phyloP scores from a whole-genome alignment of 64 coral and sea anemone genomes.

The Orbicella faveolata region DNA sequence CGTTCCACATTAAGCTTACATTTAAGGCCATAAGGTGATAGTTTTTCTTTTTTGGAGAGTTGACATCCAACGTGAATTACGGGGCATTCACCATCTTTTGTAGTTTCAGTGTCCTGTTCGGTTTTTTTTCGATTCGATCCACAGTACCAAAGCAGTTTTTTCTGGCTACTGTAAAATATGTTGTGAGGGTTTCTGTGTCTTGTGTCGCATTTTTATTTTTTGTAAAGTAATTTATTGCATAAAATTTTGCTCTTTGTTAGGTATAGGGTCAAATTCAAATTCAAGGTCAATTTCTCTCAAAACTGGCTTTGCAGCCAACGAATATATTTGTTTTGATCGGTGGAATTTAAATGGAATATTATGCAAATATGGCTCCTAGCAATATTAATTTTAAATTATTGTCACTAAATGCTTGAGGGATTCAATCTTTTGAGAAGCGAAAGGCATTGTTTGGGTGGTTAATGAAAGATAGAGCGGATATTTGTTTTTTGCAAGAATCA shows the following conservation, averaged over 20 bases:
- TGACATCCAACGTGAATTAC: no score
- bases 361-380: no score
- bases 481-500: no score
- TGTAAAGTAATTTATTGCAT: neutral
- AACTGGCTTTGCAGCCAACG: neutral
- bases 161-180: slow-evolving; percentile 6
- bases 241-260: neutral
- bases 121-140: slow-evolving; percentile 6
- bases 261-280: neutral
- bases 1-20: no score
- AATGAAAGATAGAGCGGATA: no score
- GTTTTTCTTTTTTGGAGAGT: no score
- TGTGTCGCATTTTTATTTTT: neutral
- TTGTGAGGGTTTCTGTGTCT: neutral
- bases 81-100: neutral
- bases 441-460: no score
- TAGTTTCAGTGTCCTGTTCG: neutral
- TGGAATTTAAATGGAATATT: neutral
- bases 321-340: slow-evolving; percentile 7
- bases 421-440: no score
- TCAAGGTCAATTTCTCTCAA: neutral
- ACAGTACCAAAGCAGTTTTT: neutral
- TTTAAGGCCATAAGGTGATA: no score
- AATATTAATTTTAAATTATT: no score
- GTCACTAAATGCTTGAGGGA: no score